phyloP scores from a whole-genome alignment of 2,888 invertebrate species.

The Arrhopalites spinosus region DNA sequence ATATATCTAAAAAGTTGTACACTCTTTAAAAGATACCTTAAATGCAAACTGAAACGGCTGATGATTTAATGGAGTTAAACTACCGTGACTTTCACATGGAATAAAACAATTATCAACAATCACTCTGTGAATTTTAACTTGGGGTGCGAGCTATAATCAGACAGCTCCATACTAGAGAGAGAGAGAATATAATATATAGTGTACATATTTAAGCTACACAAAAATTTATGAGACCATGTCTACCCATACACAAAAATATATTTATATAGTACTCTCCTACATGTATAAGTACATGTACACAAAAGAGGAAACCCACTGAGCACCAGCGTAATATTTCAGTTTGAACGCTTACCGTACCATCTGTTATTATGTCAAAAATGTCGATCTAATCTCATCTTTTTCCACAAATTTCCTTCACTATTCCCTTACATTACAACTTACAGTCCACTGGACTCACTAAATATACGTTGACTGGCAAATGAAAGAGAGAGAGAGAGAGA shows the following conservation, averaged over 20 bases:
- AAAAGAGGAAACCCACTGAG: constrained; percentile 36
- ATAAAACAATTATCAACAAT: constrained; percentile 46
- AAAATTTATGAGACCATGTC: constrained; percentile 27
- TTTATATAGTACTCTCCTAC: background rate
- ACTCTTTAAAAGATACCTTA: no score
- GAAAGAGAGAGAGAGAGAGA: background rate
- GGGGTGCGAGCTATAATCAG: constrained; percentile 34
- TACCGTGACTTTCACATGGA: constrained; percentile 46
- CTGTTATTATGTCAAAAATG: constrained; percentile 43
- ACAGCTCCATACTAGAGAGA: background rate
- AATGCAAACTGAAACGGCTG: constrained; percentile 40
- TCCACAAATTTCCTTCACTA: constrained; percentile 38
- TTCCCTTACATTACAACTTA: constrained; percentile 9
- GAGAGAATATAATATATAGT: background rate
- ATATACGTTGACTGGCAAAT: constrained; percentile 20
- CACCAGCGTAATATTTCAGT: constrained; percentile 31
- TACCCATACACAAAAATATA: background rate
- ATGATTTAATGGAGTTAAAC: constrained; percentile 51
- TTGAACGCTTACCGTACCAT: constrained; percentile 39
- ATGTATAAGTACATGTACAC: background rate
- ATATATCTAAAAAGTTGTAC: no score
- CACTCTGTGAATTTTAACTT: constrained; percentile 28
- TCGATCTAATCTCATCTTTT: constrained; percentile 45
- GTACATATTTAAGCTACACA: background rate
- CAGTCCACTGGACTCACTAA: constrained; percentile 35